Conservation (phyloP, 2,797 vertebrate genomes). For the Thamnophis elegans region DNA sequence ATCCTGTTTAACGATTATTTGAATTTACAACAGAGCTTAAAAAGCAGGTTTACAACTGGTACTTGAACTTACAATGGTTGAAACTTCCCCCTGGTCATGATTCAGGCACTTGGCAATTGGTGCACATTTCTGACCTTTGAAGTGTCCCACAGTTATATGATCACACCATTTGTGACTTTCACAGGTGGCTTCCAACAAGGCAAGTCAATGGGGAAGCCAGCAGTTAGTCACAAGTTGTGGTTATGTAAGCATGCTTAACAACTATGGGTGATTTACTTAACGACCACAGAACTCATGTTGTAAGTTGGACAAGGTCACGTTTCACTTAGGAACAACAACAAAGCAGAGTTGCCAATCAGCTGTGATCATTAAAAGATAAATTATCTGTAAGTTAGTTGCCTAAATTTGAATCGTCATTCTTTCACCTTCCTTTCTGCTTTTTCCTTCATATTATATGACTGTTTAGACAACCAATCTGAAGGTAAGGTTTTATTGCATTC, state of each 20-base stretch:
- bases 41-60: background rate
- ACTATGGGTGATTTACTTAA: background rate
- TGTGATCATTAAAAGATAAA: background rate
- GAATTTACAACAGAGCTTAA: background rate
- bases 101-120: background rate
- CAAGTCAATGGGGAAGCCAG: background rate
- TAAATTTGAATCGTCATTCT: background rate
- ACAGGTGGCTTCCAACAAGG: background rate
- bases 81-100: background rate
- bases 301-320: background rate
- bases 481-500: background rate
- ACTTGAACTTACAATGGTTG: background rate
- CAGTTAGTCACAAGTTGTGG: background rate
- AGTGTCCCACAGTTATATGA: background rate
- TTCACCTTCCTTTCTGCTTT: background rate
- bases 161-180: background rate
- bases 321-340: background rate
- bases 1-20: background rate
- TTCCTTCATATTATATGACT: background rate
- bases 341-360: background rate
- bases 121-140: background rate
- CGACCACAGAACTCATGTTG: background rate
- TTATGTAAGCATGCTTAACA: background rate
- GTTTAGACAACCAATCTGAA: background rate
- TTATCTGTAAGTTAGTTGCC: background rate